phyloP scores from a whole-genome alignment of 92 coral and sea anemone species.

The Phymanthus crucifer region DNA sequence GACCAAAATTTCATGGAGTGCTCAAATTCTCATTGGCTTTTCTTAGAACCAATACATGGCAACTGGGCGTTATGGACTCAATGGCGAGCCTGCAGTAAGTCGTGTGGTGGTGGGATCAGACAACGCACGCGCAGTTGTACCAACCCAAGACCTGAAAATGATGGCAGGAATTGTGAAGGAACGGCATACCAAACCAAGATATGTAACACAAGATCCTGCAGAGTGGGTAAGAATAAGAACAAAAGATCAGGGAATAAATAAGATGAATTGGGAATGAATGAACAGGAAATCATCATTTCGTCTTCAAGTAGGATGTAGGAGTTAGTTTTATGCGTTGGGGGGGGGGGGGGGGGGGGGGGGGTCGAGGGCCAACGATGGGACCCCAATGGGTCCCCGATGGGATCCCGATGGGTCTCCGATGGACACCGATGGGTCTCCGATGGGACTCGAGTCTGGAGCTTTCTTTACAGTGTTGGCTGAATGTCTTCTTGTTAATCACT shows the following conservation, averaged over 20 bases:
- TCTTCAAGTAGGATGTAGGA: no score
- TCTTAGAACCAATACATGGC: slow-evolving; percentile 48
- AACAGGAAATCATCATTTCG: no score
- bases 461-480: background rate
- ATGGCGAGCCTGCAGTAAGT: slow-evolving; percentile 68
- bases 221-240: slow-evolving; percentile 24
- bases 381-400: no score
- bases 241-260: no score
- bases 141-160: slow-evolving; percentile 64
- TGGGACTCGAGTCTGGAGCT: no score
- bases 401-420: no score
- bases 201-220: slow-evolving; percentile 47
- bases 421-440: no score
- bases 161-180: slow-evolving; percentile 61
- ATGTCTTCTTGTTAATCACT: background rate
- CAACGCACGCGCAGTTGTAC: slow-evolving; percentile 62
- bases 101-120: slow-evolving; percentile 60
- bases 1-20: no score
- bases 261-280: no score
- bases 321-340: background rate
- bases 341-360: no score
- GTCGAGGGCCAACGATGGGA: no score
- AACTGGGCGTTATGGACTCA: slow-evolving; percentile 69
- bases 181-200: slow-evolving; percentile 25
- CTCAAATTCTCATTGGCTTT: background rate